A percentile compares a stretch with the other conserved stretches of the same genome.
Conservation (phyloP, 2,888 invertebrate genomes). For the Cryptophagus acutangulus region DNA sequence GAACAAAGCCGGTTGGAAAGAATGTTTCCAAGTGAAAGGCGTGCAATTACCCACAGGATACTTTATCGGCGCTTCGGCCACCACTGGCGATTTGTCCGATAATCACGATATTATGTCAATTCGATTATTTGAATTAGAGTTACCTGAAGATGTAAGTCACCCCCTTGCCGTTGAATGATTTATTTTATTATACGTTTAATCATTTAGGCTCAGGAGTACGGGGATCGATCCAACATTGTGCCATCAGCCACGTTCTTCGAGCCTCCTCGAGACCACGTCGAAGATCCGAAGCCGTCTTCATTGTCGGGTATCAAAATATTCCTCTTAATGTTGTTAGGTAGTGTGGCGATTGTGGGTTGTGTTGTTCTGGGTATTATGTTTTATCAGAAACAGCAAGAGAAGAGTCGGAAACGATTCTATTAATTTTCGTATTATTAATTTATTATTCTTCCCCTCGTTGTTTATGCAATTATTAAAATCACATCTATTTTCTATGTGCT, state of each 20-base stretch:
- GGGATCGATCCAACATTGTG: conserved; percentile 76
- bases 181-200: not conserved
- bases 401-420: conserved; percentile 82
- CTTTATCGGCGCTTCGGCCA: conserved; percentile 89
- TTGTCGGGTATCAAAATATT: conserved; percentile 90
- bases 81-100: conserved; percentile 95
- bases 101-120: conserved; percentile 92
- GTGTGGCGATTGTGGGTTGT: conserved; percentile 76
- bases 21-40: conserved; percentile 84
- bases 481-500: conserved; percentile 6
- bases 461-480: too few species aligned
- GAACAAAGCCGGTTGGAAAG: conserved; percentile 89
- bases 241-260: conserved; percentile 89
- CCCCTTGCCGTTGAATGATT: not conserved
- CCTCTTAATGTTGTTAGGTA: conserved; percentile 76
- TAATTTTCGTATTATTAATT: too few species aligned
- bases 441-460: too few species aligned
- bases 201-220: conserved; percentile 56
- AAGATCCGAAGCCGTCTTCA: conserved; percentile 78
- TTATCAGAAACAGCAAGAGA: conserved; percentile 88
- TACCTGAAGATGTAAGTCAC: conserved; percentile 58
- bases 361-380: conserved; percentile 87
- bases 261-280: conserved; percentile 84
- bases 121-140: conserved; percentile 87
- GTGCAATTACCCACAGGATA: conserved; percentile 93